These are phyloP conservation scores for Embidobia sp. DNA, from an alignment of 2,888 invertebrate genomes.

Conservation along the genomic window DNA sequence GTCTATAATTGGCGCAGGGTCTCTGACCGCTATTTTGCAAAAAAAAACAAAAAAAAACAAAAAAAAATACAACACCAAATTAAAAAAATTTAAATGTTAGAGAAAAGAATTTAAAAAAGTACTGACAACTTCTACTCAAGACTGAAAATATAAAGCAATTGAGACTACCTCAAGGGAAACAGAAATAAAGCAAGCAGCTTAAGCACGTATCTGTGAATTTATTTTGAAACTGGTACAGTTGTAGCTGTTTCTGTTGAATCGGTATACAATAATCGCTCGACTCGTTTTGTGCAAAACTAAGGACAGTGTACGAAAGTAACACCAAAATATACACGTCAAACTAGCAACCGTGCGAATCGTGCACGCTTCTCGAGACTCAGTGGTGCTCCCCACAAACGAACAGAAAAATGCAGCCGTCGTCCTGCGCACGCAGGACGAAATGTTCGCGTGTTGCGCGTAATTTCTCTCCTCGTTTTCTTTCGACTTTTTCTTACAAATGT, in stretches of 20 bases:
- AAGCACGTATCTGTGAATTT: slow-evolving; percentile 44
- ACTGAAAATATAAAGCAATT: too few relatives aligned
- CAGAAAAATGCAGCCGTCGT: slow-evolving; percentile 4
- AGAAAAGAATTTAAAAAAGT: too few relatives aligned
- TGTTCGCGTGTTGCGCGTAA: slow-evolving; percentile 17
- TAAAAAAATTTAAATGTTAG: too few relatives aligned
- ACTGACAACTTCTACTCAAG: too few relatives aligned
- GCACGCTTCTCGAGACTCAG: slow-evolving; percentile 9
- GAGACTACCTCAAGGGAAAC: too few relatives aligned
- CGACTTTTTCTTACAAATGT: slow-evolving; percentile 50
- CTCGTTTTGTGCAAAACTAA: slow-evolving; percentile 49
- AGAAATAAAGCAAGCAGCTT: too few relatives aligned
- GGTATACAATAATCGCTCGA: slow-evolving; percentile 18
- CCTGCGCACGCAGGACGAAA: slow-evolving; percentile 11
- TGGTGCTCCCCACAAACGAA: slow-evolving; percentile 12
- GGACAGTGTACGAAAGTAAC: slow-evolving; percentile 32
- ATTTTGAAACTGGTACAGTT: slow-evolving; percentile 42
- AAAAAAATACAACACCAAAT: too few relatives aligned
- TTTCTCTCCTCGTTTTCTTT: slow-evolving; percentile 19
- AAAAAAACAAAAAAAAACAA: too few relatives aligned
- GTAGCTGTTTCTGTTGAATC: slow-evolving; percentile 11
- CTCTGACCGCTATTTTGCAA: too few relatives aligned
- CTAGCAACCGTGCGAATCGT: not conserved
- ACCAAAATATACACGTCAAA: slow-evolving; percentile 26
- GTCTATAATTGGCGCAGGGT: too few relatives aligned